phyloP scores from a whole-genome alignment of 2,113 vertebrate genomes.

The Tringa solitaria region DNA sequence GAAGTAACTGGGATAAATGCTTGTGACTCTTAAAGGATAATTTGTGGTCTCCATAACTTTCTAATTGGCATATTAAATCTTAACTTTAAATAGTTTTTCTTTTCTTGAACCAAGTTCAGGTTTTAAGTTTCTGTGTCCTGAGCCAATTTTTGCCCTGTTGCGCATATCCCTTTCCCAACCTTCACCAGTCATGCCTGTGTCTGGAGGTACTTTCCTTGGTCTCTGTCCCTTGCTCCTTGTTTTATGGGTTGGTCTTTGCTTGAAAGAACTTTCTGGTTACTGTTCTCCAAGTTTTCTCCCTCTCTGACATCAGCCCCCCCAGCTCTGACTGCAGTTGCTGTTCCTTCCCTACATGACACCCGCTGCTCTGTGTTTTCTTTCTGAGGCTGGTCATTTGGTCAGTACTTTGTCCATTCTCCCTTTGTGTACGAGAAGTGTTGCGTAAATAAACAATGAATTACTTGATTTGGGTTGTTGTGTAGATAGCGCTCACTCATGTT shows the following conservation, averaged over 20 bases:
- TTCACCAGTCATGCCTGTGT: background rate
- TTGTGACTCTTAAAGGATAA: background rate
- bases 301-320: background rate
- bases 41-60: background rate
- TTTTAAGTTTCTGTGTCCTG: background rate
- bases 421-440: background rate
- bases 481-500: background rate
- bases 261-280: background rate
- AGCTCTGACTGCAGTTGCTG: background rate
- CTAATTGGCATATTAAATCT: background rate
- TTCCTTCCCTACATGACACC: accelerated
- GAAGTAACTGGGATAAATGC: background rate
- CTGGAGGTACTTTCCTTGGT: background rate
- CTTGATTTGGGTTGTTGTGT: background rate
- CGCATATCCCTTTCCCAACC: background rate
- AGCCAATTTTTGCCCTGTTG: accelerated
- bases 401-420: background rate
- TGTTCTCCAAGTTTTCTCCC: background rate
- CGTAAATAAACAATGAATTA: background rate
- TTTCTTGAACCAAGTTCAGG: background rate
- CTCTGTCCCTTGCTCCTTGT: background rate
- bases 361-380: accelerated
- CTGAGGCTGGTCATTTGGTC: background rate
- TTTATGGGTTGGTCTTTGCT: background rate
- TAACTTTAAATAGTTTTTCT: background rate